Base-by-base conservation (phyloP, 2,888 invertebrate species). In the Cryptosula pallasiana region DNA sequence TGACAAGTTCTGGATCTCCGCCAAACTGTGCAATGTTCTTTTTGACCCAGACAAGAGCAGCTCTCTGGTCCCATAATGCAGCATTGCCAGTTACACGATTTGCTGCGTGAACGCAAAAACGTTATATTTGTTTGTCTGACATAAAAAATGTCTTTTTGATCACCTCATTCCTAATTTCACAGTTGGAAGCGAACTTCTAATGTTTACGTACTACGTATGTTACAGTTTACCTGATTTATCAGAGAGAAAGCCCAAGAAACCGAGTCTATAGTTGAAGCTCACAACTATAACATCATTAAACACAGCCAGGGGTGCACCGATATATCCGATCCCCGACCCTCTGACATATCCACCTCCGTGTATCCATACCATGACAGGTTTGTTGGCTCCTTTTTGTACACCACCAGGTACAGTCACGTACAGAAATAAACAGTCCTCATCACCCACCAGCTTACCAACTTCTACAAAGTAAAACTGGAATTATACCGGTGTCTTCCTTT, bases 31-130 rank as follows among this genome's bases (percentile, higher is more conserved):
- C 73, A 54, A 76, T 76, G 58, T 79, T 79, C 16, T 75, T 74
- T 36, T 78, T 75, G 0, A 78, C 75, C 79, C 79, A 80, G 36
- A 73, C 32, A n/a, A 80, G 63, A 5, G 79, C 80, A 23, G 75
- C 45, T 32, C 76, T 73, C 72, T 79, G 79, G 71, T 80, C 80
- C 75, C 77, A 78, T 5, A 79, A 73, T 0, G 78, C 80, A 71
- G 72, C 73, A 72, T 80, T 80, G 20, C 80, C 80, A 5, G 75
- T 76, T n/a, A 76, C 73, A 32, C 74, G 73, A 2, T n/a, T n/a
- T n/a, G n/a, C n/a, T n/a, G n/a, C n/a, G n/a, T n/a, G n/a, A n/a
- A n/a, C n/a, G n/a, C n/a, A n/a, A n/a, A n/a, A n/a, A n/a, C n/a
- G n/a, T n/a, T n/a, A n/a, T n/a, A n/a, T n/a, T n/a, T n/a, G n/a